Evolutionary conservation across 2,888 invertebrate species (phyloP), one percentile per base, ranked within the genome.

Genomic region (Biston betularia): DNA sequence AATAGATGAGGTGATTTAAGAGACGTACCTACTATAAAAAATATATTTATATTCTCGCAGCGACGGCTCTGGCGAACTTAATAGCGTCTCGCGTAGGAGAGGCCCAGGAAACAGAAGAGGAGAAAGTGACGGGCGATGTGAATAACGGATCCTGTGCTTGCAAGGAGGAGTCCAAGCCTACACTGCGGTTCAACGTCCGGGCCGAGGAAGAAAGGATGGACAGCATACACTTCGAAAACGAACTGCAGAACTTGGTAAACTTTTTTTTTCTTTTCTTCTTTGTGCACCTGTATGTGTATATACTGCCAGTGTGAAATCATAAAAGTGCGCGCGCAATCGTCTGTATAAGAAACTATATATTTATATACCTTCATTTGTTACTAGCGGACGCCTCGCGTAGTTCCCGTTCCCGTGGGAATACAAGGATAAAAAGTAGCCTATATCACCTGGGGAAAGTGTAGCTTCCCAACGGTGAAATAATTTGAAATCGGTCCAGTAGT

Each of bases 141-240:
- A 82, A 81, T 53, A 86, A 87, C 71, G 89, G 80, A 8, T 74
- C 87, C 3, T 92, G 92, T 75, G 77, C 83, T 1, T 92, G 92
- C 75, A 79, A 84, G 38, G 83, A 84, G 40, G 81, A 80, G 42
- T 49, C 55, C 42, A 79, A 76, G 54, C 76, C 82, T 9, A 67
- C 71, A 65, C 78, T 77, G 45, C 77, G 81, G 70, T 92, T 92
- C 81, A 90, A 88, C 70, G 87, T 88, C 40, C 83, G 83, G 10
- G 87, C 87, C 0, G 92, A 91, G 72, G 93, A 94, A 74, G 96
- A 95, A 77, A 84, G 90, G 15, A 94, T 94, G 74, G 96, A 96
- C 75, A 95, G 93, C 65, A 94, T 94, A 73, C 94, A 94, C 75
- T 98, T 98, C 83, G 98, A 98, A 86, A 96, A 98, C 83, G 95